Conservation (phyloP, 1,140 invertebrate species). For the Thereuonema tuberculata region DNA sequence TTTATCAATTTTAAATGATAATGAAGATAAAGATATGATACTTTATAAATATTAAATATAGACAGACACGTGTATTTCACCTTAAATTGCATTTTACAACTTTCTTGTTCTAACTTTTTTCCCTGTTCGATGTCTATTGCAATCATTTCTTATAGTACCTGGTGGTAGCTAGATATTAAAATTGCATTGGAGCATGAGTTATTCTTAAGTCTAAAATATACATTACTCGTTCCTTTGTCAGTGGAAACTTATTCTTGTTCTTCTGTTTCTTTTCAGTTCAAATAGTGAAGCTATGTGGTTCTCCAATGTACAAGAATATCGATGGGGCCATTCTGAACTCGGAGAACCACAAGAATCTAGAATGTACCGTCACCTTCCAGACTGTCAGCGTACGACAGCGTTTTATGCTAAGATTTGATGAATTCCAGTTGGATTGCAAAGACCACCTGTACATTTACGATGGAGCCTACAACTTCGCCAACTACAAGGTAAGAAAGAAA, state of each 20-base stretch:
- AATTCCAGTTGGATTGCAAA: conserved; percentile 71
- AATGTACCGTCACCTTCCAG: conserved; percentile 82
- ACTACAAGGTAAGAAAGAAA: conserved; percentile 78
- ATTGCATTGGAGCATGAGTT: neutral
- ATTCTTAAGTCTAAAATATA: neutral
- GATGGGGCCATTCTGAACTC: conserved; percentile 78
- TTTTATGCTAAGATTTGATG: conserved; percentile 80
- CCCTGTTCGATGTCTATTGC: too few species aligned
- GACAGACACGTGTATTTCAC: too few species aligned
- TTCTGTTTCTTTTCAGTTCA: conserved; percentile 4
- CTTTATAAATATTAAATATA: too few species aligned
- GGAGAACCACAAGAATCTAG: conserved; percentile 71
- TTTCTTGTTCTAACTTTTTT: too few species aligned
- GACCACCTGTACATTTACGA: conserved; percentile 86
- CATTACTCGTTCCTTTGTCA: neutral
- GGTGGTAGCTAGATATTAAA: neutral
- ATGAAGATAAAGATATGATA: too few species aligned
- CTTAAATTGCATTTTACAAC: too few species aligned
- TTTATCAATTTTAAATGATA: too few species aligned
- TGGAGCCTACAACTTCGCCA: conserved; percentile 71
- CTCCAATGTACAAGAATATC: conserved; percentile 67
- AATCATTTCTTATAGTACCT: too few species aligned
- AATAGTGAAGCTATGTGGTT: neutral
- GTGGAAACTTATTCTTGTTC: neutral
- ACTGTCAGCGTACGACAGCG: conserved; percentile 81